Evolutionary conservation across 2,113 vertebrate genomes (phyloP).

Genomic region (Mungos mungo): DNA sequence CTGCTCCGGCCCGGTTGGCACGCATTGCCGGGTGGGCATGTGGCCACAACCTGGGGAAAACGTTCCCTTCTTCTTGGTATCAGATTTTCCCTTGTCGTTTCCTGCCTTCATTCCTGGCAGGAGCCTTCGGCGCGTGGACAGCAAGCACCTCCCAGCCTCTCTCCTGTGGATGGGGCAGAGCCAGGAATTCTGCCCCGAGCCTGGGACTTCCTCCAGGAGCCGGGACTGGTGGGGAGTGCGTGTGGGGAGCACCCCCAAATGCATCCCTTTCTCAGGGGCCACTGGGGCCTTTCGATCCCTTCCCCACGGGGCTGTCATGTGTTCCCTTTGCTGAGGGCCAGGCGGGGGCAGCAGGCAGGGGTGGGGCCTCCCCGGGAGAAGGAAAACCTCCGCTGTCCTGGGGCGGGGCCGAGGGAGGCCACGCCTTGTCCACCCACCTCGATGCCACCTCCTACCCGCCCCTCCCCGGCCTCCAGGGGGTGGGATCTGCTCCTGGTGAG

Average conservation of each 20-base stretch:
- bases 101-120: constrained; percentile 11
- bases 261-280: not conserved
- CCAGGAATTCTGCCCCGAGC: not conserved
- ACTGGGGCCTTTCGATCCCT: not conserved
- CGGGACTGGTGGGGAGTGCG: not conserved
- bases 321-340: not conserved
- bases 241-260: not conserved
- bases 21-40: not conserved
- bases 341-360: not conserved
- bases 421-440: not conserved
- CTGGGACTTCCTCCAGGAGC: not conserved
- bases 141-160: not conserved
- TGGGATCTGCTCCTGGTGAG: not conserved
- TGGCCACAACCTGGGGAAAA: not conserved
- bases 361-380: not conserved
- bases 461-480: not conserved
- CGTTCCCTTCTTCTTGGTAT: not conserved
- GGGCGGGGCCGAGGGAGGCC: not conserved
- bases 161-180: not conserved
- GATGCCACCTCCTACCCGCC: not conserved
- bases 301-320: accelerated
- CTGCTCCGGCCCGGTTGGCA: accelerated
- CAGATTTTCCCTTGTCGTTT: constrained; percentile 9
- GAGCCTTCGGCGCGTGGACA: not conserved
- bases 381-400: accelerated